phyloP scores from a whole-genome alignment of 2,113 vertebrate genomes.

The Alligator mississippiensis region DNA sequence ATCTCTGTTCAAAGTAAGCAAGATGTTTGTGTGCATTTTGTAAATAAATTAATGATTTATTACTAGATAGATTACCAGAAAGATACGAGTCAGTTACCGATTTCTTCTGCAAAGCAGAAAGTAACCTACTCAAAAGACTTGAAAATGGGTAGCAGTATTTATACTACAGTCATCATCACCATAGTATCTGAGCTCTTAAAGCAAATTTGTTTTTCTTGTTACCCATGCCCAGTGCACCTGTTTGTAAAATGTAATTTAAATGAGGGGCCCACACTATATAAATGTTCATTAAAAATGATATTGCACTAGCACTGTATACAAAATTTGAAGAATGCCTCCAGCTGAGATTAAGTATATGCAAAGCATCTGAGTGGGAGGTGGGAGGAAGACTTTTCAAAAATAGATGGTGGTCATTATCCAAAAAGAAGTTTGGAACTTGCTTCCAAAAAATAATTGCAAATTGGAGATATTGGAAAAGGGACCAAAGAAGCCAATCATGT shows the following conservation, averaged over 20 bases:
- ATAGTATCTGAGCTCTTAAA: slow-evolving; percentile 10
- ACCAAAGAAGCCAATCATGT: not conserved
- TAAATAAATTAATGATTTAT: not conserved
- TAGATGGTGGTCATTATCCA: not conserved
- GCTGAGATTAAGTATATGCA: not conserved
- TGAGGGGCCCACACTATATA: slow-evolving; percentile 2
- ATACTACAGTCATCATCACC: slow-evolving; percentile 9
- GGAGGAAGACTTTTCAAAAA: not conserved
- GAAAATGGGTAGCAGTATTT: not conserved
- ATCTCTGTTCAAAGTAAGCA: not conserved
- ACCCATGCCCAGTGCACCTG: slow-evolving; percentile 15
- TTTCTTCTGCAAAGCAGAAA: slow-evolving; percentile 3
- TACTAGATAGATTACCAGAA: not conserved
- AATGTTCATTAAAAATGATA: slow-evolving; percentile 30
- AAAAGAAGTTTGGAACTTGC: not conserved
- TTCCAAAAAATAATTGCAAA: not conserved
- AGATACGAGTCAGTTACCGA: not conserved
- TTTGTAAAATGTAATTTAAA: slow-evolving; percentile 22
- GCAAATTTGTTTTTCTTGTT: slow-evolving; percentile 41
- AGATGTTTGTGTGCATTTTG: not conserved
- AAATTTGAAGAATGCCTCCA: not conserved
- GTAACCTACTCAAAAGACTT: not conserved
- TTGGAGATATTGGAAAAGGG: not conserved
- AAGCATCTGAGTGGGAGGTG: not conserved
- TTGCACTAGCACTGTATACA: not conserved